Conservation (phyloP, 2,797 vertebrate genomes). For the Sebastolobus altivelis region DNA sequence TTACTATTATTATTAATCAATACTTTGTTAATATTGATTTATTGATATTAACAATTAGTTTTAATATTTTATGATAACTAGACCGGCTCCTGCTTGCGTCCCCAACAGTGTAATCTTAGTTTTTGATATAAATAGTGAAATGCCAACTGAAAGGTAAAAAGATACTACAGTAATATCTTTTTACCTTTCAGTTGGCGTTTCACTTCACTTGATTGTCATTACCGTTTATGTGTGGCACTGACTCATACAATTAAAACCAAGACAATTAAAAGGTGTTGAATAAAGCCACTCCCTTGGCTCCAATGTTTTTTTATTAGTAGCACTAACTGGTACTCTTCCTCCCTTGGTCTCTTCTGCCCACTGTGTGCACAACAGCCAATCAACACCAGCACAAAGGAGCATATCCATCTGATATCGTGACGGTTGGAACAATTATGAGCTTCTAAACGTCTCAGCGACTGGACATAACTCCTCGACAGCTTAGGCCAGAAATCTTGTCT, state of each 20-base stretch:
- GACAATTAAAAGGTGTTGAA: slow-evolving; percentile 43
- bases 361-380: slow-evolving; percentile 51
- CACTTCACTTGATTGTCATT: slow-evolving; percentile 18
- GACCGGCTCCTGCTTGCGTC: no score
- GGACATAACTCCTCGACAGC: slow-evolving; percentile 19
- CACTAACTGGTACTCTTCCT: slow-evolving; percentile 16
- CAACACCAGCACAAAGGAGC: slow-evolving; percentile 52
- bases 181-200: no score
- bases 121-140: slow-evolving; percentile 5
- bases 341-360: slow-evolving; percentile 30
- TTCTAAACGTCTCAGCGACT: slow-evolving; percentile 34
- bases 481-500: slow-evolving; percentile 40
- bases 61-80: no score
- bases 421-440: slow-evolving; percentile 36
- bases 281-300: slow-evolving; percentile 23
- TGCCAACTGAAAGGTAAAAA: neutral
- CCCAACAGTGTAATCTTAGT: neutral
- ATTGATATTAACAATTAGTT: accelerated
- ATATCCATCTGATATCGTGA: slow-evolving; percentile 49
- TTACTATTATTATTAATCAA: no score
- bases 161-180: neutral
- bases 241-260: slow-evolving; percentile 5
- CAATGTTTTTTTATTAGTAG: slow-evolving; percentile 22
- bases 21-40: no score
- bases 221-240: neutral